Base-by-base conservation (phyloP, 2,113 vertebrate species). In the Cebus imitator region DNA sequence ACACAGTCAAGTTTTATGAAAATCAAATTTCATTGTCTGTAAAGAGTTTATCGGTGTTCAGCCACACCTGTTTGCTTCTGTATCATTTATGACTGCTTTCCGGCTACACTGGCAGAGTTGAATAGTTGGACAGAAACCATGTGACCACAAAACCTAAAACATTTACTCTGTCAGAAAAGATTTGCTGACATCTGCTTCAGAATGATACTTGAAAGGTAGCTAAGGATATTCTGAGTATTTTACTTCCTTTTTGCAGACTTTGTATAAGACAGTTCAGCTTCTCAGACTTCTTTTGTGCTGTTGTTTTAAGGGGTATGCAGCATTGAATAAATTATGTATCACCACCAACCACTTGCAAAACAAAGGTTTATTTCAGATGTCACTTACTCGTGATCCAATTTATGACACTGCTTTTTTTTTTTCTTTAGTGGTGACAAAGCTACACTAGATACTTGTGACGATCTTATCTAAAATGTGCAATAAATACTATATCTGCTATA, bases 221-320 rank as follows among this genome's bases (percentile, higher is more conserved):
- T 6, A 21, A 48, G 68, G 45, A 57, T 57, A 1, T 75, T 40
- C 40, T 37, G 27, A 40, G 8, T 55, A 6, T 17, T 32, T 35
- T 3, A 0, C 25, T 93, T 66, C 12, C 10, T 68, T 68, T 73
- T 48, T 32, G 50, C 58, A 43, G 68, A 23, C 9, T 32, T 92
- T 35, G 30, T 55, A 0, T 16, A 8, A 81, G 52, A 37, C 11
- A 6, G 0, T 40, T 25, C 6, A 16, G 40, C 25, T 37, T 40
- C 50, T n/a, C 23, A 58, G 18, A 23, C 35, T 35, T 83, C 57
- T 27, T 35, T 35, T 6, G 30, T 13, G 27, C 5, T 57, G 6
- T 17, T 85, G 21, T 93, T 72, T 35, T 4, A 58, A 20, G 40
- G 23, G 52, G 10, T 35, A 20, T 48, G 18, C 12, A 6, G 45